Conservation (phyloP, 2,888 invertebrate genomes). For the Electrophaes corylata region DNA sequence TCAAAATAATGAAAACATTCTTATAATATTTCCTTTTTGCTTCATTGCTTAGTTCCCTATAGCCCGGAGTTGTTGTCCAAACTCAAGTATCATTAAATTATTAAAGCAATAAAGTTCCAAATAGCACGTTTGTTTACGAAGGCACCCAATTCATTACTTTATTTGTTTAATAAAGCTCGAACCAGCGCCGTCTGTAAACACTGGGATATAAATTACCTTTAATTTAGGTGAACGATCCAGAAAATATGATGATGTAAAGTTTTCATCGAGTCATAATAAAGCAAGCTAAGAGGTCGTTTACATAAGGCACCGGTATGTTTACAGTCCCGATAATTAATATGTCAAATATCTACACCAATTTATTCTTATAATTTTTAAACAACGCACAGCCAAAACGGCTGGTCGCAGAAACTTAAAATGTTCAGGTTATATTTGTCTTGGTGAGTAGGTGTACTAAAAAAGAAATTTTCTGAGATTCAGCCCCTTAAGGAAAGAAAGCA, state of each 20-base stretch:
- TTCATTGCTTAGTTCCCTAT: background rate
- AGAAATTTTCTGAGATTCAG: too few species aligned
- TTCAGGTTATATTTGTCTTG: too few species aligned
- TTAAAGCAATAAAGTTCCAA: conserved; percentile 63
- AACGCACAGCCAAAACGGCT: too few species aligned
- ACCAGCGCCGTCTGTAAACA: conserved; percentile 70
- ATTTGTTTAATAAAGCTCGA: conserved; percentile 80
- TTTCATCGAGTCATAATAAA: conserved; percentile 75
- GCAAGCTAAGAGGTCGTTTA: conserved; percentile 48
- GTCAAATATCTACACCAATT: too few species aligned
- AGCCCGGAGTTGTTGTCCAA: background rate
- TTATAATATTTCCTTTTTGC: background rate
- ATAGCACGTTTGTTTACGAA: conserved; percentile 71
- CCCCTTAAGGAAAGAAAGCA: too few species aligned
- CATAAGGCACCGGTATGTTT: too few species aligned
- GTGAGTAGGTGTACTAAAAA: too few species aligned
- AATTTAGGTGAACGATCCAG: conserved; percentile 79
- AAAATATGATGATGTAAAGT: conserved; percentile 80
- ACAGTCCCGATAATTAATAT: too few species aligned
- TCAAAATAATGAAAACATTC: background rate
- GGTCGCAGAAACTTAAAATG: too few species aligned
- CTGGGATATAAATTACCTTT: conserved; percentile 80
- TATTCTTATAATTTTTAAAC: too few species aligned
- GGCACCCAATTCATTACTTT: conserved; percentile 76
- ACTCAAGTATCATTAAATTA: conserved; percentile 14